phyloP scores from a whole-genome alignment of 2,797 vertebrate species.

The Champsocephalus esox region DNA sequence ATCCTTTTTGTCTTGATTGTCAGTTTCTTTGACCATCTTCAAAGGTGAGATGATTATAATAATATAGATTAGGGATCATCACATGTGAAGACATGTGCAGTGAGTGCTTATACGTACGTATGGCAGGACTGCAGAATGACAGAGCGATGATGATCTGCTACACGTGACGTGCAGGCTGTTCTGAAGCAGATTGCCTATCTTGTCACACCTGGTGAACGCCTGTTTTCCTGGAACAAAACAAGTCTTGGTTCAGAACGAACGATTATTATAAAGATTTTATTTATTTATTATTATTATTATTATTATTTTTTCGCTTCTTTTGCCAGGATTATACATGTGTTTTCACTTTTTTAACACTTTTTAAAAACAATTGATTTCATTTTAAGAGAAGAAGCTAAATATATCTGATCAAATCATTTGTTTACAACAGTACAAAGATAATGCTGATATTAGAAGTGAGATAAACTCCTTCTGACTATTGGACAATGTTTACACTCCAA shows the following conservation, averaged over 20 bases:
- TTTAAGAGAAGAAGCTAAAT: neutral
- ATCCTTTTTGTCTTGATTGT: neutral
- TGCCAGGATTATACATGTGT: neutral
- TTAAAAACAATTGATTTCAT: neutral
- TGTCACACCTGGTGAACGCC: slow-evolving; percentile 2
- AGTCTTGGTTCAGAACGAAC: neutral
- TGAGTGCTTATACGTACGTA: neutral
- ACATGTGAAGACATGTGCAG: slow-evolving; percentile 8
- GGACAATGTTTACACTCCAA: neutral
- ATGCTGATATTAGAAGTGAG: no score
- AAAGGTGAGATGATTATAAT: neutral
- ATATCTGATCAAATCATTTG: neutral
- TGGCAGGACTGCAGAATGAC: slow-evolving; percentile 2
- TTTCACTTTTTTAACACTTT: neutral
- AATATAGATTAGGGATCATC: neutral
- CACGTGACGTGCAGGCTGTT: neutral
- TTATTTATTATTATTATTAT: neutral
- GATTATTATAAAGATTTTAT: neutral
- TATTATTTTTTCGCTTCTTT: neutral
- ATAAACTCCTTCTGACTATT: neutral
- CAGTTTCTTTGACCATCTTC: neutral
- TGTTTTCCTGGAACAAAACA: slow-evolving; percentile 10
- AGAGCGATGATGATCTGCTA: slow-evolving; percentile 3
- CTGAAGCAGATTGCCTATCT: neutral
- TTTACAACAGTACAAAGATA: neutral